phyloP scores from a whole-genome alignment of 92 coral and sea anemone genomes.

The Bergia sp. region DNA sequence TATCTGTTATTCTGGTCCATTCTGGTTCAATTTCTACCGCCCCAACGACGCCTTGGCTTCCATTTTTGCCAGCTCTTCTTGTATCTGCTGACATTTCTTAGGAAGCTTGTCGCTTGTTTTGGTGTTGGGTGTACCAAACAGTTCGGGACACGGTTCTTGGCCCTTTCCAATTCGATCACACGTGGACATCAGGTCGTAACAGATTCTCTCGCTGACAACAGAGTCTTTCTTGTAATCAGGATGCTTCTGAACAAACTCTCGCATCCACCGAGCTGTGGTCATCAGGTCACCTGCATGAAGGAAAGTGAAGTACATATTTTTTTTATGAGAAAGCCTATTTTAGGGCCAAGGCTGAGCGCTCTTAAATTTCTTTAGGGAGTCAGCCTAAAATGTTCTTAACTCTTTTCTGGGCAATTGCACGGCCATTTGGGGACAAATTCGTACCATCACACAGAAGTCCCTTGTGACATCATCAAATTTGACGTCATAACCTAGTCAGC shows the following conservation, averaged over 20 bases:
- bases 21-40: neutral
- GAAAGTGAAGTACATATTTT: no score
- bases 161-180: conserved; percentile 82
- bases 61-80: conserved; percentile 61
- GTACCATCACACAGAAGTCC: no score
- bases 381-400: no score
- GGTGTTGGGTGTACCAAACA: conserved; percentile 80
- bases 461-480: no score
- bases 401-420: no score
- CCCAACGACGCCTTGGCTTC: conserved; percentile 40
- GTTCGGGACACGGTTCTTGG: conserved; percentile 76
- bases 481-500: no score
- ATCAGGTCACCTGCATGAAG: conserved; percentile 73
- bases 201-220: conserved; percentile 79
- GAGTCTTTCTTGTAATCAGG: conserved; percentile 93
- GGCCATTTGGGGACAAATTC: no score
- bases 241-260: conserved; percentile 77
- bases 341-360: no score
- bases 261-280: conserved; percentile 99
- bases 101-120: conserved; percentile 69
- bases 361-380: no score
- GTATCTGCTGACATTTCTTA: conserved; percentile 78
- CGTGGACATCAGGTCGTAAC: conserved; percentile 85
- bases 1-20: no score
- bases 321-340: no score